These are phyloP conservation scores for Dendrocopos noguchii DNA, from an alignment of 2,113 vertebrate genomes.

Conservation along the genomic window DNA sequence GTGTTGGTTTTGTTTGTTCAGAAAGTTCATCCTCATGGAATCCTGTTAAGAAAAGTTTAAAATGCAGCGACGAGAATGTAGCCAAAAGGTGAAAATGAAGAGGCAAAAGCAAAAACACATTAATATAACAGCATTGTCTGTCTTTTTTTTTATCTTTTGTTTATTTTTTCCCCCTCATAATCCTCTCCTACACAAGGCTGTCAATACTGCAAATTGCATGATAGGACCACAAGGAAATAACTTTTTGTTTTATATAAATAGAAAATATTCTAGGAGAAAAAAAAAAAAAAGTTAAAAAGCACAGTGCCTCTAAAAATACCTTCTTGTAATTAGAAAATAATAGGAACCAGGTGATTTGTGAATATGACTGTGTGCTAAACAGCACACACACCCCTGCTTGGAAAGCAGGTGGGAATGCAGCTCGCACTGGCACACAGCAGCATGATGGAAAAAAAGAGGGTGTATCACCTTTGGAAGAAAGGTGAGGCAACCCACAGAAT, in stretches of 20 bases:
- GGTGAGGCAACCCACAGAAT: too few species aligned
- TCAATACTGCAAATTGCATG: neutral
- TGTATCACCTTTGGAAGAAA: too few species aligned
- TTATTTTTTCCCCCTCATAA: neutral
- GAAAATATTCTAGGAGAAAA: neutral
- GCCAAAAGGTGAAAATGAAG: neutral
- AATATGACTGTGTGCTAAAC: neutral
- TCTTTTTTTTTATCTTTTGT: neutral
- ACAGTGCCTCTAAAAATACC: neutral
- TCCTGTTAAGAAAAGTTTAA: neutral
- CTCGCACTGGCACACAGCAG: rapidly evolving
- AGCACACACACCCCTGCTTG: neutral
- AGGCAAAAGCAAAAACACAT: neutral
- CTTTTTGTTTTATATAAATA: neutral
- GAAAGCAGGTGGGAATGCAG: neutral
- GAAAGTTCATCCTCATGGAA: neutral
- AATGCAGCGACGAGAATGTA: neutral
- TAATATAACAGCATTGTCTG: neutral
- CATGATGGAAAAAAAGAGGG: too few species aligned
- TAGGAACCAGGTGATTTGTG: neutral
- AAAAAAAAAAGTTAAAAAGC: neutral
- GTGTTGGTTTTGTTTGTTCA: neutral
- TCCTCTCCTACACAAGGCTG: neutral
- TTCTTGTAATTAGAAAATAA: neutral
- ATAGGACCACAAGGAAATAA: neutral